Conservation (phyloP, 1,140 invertebrate genomes). For the Tenebrio molitor region DNA sequence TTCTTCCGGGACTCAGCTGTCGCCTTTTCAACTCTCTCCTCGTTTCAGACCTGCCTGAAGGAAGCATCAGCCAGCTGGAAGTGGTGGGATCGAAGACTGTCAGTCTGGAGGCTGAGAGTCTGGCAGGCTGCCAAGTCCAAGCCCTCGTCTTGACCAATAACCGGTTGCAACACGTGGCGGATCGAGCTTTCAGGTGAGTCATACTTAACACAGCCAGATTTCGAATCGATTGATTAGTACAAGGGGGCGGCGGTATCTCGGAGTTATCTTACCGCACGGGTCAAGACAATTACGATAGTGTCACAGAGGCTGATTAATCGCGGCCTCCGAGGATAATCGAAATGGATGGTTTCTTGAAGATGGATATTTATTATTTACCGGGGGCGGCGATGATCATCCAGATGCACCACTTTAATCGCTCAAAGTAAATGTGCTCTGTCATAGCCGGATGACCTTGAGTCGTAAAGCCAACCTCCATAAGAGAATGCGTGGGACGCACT, state of each 20-base stretch:
- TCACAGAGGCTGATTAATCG: constrained; percentile 39
- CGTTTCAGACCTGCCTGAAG: constrained; percentile 64
- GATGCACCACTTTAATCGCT: background rate
- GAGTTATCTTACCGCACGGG: constrained; percentile 12
- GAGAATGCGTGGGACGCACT: no score
- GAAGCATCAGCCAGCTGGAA: constrained; percentile 63
- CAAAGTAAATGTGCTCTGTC: no score
- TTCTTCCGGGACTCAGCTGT: background rate
- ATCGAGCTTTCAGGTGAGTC: constrained; percentile 64
- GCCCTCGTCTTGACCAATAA: constrained; percentile 64
- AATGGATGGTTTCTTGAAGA: constrained; percentile 26
- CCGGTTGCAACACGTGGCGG: constrained; percentile 63
- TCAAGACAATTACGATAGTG: constrained; percentile 46
- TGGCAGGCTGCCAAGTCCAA: constrained; percentile 64
- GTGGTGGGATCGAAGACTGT: constrained; percentile 61
- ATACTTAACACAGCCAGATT: constrained; percentile 33
- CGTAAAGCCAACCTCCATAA: no score
- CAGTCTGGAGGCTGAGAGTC: constrained; percentile 61
- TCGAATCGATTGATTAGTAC: constrained; percentile 12
- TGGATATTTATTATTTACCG: constrained; percentile 37
- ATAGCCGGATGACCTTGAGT: no score
- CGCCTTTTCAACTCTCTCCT: constrained; percentile 17
- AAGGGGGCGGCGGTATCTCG: background rate
- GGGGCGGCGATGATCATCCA: no score
- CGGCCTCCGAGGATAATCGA: constrained; percentile 30